Base-by-base conservation (phyloP, 2,888 invertebrate species). In the Meganola albula region DNA sequence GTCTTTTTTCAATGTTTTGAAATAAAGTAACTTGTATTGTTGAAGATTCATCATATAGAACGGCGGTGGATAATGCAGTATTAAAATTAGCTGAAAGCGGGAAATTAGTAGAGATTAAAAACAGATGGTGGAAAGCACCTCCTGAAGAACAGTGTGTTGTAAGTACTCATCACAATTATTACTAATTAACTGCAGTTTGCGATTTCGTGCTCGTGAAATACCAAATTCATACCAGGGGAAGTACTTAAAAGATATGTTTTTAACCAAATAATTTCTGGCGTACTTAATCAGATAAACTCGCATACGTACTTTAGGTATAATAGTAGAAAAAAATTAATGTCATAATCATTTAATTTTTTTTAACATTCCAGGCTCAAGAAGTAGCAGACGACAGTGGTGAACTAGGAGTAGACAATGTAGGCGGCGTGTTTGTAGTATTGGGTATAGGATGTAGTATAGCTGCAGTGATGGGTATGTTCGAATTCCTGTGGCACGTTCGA, bases 11-110 rank as follows among this genome's bases (percentile, higher is more conserved):
- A n/a, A n/a, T n/a, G n/a, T n/a, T n/a, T n/a, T n/a, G n/a, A n/a
- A n/a, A n/a, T n/a, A n/a, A n/a, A n/a, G n/a, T n/a, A n/a, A n/a
- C n/a, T n/a, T n/a, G 8, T n/a, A 7, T 20, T 20, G n/a, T 41
- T 32, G 13, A 63, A 82, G 94, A 90, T 65, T 91, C 93, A 0
- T 91, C 91, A 0, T 94, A 93, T 60, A 87, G 94, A 12, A 93
- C 92, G 0, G 88, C 90, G 12, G 91, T 98, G 13, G 97, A 95
- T 57, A 93, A 93, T 39, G 95, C 95, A 0, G 93, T 99, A 23
- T 77, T 98, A 10, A 93, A 92, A 74, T 87, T 99, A 44, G 97
- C 98, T 68, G 98, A 99, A 74, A 92, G 91, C 47, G 97, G 97
- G 0, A 89, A 89, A 48, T 85, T 98, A 22, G 91, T 90, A 27